These are phyloP conservation scores for Gerris lacustris DNA, from an alignment of 2,888 invertebrate species.

Conservation along the genomic window DNA sequence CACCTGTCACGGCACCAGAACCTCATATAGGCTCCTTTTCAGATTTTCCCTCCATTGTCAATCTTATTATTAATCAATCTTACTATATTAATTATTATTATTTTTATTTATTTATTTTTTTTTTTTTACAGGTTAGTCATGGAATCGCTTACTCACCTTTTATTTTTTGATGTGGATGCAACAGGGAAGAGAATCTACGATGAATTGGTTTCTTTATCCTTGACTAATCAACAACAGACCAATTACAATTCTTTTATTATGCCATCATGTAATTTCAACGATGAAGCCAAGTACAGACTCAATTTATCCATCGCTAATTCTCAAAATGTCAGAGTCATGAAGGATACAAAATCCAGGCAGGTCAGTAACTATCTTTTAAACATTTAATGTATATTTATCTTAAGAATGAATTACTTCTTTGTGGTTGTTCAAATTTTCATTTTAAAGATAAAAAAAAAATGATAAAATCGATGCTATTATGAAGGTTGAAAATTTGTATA, in stretches of 20 bases:
- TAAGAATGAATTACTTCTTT: too few species aligned
- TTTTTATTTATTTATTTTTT: neutral
- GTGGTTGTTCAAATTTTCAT: too few species aligned
- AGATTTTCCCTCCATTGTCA: too few species aligned
- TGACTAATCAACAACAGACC: neutral
- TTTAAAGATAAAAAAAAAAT: too few species aligned
- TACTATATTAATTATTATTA: too few species aligned
- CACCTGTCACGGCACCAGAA: too few species aligned
- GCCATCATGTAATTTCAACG: neutral
- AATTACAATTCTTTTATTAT: neutral
- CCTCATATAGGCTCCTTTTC: too few species aligned
- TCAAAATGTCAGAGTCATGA: neutral
- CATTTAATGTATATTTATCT: too few species aligned
- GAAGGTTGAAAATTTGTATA: too few species aligned
- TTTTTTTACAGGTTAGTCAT: neutral
- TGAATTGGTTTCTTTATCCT: neutral
- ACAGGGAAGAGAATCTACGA: neutral
- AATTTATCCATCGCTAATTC: neutral
- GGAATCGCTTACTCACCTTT: constrained; percentile 1
- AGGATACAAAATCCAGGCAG: neutral
- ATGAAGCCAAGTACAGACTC: neutral
- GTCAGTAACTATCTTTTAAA: neutral
- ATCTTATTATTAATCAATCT: too few species aligned
- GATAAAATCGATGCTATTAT: too few species aligned
- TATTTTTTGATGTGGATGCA: constrained; percentile 3